Evolutionary conservation across 2,113 vertebrate species (phyloP), one percentile per base, ranked within the genome.

Genomic region (Bombycilla garrulus): DNA sequence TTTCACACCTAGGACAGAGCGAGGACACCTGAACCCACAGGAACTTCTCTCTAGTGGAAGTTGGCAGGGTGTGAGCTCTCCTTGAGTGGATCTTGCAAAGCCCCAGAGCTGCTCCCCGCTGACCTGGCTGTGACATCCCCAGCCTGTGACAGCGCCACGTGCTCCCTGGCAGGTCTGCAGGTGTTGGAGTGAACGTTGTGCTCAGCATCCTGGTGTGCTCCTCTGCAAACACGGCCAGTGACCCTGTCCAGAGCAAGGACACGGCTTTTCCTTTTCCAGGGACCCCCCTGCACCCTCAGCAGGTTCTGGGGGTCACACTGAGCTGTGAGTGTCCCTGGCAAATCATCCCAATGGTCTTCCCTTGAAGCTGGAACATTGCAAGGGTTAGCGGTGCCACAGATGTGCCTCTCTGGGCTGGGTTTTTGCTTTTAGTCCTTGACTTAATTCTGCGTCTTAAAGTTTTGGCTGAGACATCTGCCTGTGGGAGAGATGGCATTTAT

Each of bases 181-280:
- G 90, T 95, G 96, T 7, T 51, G 85, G 51, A 42, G 23, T 2
- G n/a, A 44, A 0, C 54, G 0, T 0, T 2, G 0, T 12, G 42
- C 35, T 91, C 87, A 83, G 91, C 90, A 1, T 50, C 74, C 35
- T 11, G 5, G 6, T 4, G 23, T 6, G 14, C 15, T 47, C 17
- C 56, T 50, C 74, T 70, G 67, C 64, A 50, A 8, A 26, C 19
- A 0, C 2, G 18, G 56, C 0, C 56, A 61, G 31, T 23, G 62
- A 50, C 67, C 62, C 70, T 42, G 29, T 1, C 62, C 35, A 23
- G 38, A 76, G 80, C 48, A 40, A 78, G 91, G 53, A 45, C 40
- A 1, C 3, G 35, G 6, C 12, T 91, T 15, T 35, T 66, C 14
- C 35, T 28, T 25, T 16, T 8, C 67, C 79, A 21, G 67, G 40